Conservation (phyloP, 2,888 invertebrate genomes). For the Synergus gifuensis region DNA sequence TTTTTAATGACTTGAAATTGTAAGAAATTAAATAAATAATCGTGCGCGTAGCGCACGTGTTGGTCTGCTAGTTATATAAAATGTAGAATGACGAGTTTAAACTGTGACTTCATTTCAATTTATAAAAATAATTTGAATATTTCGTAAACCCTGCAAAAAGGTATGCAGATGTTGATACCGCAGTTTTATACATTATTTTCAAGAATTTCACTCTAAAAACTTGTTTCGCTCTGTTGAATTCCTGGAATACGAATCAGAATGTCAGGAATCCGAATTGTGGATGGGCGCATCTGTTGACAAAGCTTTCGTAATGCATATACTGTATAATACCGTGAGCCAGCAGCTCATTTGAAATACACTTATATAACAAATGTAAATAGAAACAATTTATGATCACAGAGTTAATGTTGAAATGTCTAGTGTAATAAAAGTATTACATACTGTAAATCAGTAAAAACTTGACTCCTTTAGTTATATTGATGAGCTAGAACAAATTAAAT, state of each 20-base stretch:
- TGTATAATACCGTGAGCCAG: neutral
- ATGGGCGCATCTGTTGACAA: conserved; percentile 31
- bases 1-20: too few relatives aligned
- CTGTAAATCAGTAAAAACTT: too few relatives aligned
- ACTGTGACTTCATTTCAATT: neutral
- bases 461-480: too few relatives aligned
- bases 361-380: neutral
- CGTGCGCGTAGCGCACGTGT: too few relatives aligned
- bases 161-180: conserved; percentile 32
- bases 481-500: neutral
- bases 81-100: neutral
- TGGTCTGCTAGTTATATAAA: too few relatives aligned
- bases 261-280: conserved; percentile 30
- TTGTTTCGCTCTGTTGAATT: conserved; percentile 11
- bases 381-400: neutral
- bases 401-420: too few relatives aligned
- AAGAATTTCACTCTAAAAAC: conserved; percentile 5
- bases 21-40: too few relatives aligned
- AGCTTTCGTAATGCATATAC: conserved; percentile 30
- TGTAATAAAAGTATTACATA: too few relatives aligned
- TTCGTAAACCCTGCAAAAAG: neutral
- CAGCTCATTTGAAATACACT: neutral
- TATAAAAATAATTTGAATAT: neutral
- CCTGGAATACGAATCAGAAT: conserved; percentile 29
- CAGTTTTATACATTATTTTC: conserved; percentile 16